A percentile compares a stretch with the other conserved stretches of the same genome.
phyloP scores from a whole-genome alignment of 2,797 vertebrate genomes.

The Smutsia temminckii region DNA sequence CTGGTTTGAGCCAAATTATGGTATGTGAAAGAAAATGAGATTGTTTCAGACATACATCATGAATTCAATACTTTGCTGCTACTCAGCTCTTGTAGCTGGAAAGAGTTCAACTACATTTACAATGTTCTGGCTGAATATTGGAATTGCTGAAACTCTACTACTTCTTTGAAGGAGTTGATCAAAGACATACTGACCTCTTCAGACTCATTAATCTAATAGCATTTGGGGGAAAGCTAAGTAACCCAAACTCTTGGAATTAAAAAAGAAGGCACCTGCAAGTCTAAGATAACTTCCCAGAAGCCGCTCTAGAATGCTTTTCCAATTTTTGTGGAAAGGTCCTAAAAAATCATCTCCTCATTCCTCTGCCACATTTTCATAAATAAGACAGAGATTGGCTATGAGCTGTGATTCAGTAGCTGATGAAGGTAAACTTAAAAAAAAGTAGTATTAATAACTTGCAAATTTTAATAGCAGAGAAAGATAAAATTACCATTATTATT shows the following conservation, averaged over 20 bases:
- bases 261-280: not conserved
- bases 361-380: slow-evolving; percentile 23
- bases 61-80: not conserved
- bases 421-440: slow-evolving; percentile 70
- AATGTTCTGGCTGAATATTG: not conserved
- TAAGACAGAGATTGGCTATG: not conserved
- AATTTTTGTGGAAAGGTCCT: slow-evolving; percentile 13
- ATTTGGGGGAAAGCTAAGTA: not conserved
- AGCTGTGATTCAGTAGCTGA: slow-evolving; percentile 71
- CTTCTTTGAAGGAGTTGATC: not conserved
- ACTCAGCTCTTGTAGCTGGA: not conserved
- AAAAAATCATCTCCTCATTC: not conserved
- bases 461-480: slow-evolving; percentile 75
- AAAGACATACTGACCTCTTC: slow-evolving; percentile 5
- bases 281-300: not conserved
- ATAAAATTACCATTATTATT: slow-evolving; percentile 69
- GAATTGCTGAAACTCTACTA: not conserved
- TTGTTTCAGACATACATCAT: not conserved
- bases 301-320: not conserved
- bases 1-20: not conserved
- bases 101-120: not conserved
- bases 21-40: not conserved
- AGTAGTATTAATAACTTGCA: slow-evolving; percentile 68
- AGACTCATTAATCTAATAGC: not conserved
- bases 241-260: not conserved